phyloP scores from a whole-genome alignment of 2,797 vertebrate species.

The Vultur gryphus region DNA sequence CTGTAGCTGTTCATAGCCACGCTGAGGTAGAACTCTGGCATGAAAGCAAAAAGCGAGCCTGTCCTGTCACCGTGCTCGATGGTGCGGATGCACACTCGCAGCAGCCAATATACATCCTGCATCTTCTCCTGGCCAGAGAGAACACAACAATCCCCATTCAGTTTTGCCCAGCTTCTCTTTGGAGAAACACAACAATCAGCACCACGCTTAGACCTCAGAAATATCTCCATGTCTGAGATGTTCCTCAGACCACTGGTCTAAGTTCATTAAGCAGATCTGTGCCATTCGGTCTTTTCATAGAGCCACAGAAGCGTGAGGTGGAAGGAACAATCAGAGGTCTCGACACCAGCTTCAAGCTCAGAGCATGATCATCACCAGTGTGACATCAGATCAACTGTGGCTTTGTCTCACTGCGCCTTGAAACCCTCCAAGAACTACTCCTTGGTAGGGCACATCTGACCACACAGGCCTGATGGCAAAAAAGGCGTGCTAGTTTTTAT shows the following conservation, averaged over 20 bases:
- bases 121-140: conserved; percentile 88
- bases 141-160: background rate
- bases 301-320: background rate
- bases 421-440: background rate
- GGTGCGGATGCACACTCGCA: conserved; percentile 89
- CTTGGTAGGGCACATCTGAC: background rate
- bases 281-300: background rate
- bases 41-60: conserved; percentile 88
- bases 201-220: background rate
- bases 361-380: background rate
- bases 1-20: conserved; percentile 99
- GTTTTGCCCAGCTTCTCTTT: background rate
- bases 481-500: background rate
- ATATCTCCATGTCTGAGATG: background rate
- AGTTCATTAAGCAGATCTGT: background rate
- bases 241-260: background rate
- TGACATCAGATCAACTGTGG: background rate
- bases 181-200: background rate
- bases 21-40: conserved; percentile 96
- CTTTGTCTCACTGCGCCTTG: background rate
- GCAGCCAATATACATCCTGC: conserved; percentile 94
- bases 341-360: background rate
- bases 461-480: background rate
- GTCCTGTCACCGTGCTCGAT: conserved; percentile 90
- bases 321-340: background rate